Conservation (phyloP, 2,797 vertebrate genomes). For the Podargus strigoides region DNA sequence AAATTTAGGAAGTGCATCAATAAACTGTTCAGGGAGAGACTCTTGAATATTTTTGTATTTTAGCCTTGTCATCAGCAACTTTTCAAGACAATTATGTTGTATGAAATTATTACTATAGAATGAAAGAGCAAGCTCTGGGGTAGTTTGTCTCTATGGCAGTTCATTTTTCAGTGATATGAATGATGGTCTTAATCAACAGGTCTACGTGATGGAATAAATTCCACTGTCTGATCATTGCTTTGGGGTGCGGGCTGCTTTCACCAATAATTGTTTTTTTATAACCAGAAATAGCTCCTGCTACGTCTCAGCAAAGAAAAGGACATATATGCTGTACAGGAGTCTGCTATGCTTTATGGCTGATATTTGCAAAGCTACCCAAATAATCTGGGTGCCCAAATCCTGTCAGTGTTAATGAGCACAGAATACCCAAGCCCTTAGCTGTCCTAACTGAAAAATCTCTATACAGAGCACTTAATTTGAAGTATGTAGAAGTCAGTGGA, state of each 20-base stretch:
- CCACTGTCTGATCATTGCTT: not conserved
- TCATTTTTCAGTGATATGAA: constrained; percentile 35
- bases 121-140: constrained; percentile 20
- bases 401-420: not conserved
- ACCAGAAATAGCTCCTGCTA: not conserved
- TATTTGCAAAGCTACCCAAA: not conserved
- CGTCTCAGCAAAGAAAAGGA: not conserved
- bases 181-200: constrained; percentile 52
- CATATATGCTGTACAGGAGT: not conserved
- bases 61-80: constrained; percentile 52
- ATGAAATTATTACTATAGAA: constrained; percentile 34
- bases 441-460: not conserved
- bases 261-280: not conserved
- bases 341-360: not conserved
- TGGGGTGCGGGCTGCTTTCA: not conserved
- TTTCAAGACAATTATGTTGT: constrained; percentile 49
- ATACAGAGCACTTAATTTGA: not conserved
- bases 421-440: not conserved
- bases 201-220: not conserved
- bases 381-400: not conserved
- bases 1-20: constrained; percentile 30
- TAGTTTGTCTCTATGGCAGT: constrained; percentile 29
- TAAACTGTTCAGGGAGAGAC: not conserved
- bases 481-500: not conserved
- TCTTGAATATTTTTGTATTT: constrained; percentile 39